These are phyloP conservation scores for Ips nitidus DNA, from an alignment of 1,140 invertebrate species.

Conservation along the genomic window DNA sequence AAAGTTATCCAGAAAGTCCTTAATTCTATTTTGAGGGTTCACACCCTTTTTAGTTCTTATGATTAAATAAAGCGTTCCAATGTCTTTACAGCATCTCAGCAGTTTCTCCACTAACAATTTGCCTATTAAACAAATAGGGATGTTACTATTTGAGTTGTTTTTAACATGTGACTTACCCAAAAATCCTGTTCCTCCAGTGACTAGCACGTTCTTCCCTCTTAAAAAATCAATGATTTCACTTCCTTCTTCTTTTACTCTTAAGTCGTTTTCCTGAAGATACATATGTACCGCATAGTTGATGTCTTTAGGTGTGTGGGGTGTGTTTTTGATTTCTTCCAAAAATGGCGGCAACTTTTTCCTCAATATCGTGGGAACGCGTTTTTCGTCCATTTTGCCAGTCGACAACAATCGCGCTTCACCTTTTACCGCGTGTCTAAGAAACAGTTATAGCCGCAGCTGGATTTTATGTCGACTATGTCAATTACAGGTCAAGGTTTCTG, in stretches of 20 bases:
- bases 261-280: conserved; percentile 17
- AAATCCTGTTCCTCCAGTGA: conserved; percentile 47
- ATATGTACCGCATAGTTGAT: conserved; percentile 13
- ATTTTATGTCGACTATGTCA: no score
- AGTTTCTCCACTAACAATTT: conserved; percentile 81
- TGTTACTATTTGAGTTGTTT: not conserved
- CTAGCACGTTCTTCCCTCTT: conserved; percentile 42
- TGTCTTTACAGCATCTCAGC: conserved; percentile 70
- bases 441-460: no score
- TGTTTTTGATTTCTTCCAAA: conserved; percentile 25
- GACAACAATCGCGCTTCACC: no score
- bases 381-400: not conserved
- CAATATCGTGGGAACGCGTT: conserved; percentile 15
- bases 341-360: conserved; percentile 14
- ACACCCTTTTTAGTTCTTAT: conserved; percentile 79
- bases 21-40: conserved; percentile 61
- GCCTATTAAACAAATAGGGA: conserved; percentile 53
- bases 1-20: conserved; percentile 64
- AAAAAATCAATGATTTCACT: conserved; percentile 42
- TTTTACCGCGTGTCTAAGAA: no score
- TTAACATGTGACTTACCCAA: conserved; percentile 50
- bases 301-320: not conserved
- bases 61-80: conserved; percentile 75
- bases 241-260: conserved; percentile 27
- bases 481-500: no score